Conservation (phyloP, 2,797 vertebrate species). For the Xiphorhynchus erythropygius region DNA sequence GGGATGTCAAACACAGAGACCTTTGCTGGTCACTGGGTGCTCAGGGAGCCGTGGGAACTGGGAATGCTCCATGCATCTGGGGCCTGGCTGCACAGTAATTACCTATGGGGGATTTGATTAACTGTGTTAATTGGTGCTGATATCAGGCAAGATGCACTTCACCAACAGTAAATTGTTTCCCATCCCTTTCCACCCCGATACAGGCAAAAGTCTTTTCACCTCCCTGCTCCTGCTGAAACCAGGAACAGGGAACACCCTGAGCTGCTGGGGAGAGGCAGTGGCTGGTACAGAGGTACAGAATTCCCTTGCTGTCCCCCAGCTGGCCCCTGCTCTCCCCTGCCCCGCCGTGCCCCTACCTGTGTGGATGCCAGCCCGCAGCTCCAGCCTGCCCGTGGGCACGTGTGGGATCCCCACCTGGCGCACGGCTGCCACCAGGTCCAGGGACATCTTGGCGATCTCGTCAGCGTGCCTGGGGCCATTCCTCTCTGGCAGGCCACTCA, state of each 20-base stretch:
- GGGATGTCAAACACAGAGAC: not conserved
- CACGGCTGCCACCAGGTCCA: slow-evolving; percentile 89
- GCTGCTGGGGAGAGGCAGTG: not conserved
- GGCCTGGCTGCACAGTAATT: not conserved
- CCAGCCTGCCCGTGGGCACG: slow-evolving; percentile 81
- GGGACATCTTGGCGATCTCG: slow-evolving; percentile 89
- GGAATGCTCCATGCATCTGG: not conserved
- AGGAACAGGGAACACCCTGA: too few species aligned
- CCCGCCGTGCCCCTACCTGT: slow-evolving; percentile 72
- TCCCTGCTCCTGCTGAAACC: not conserved
- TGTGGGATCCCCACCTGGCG: slow-evolving; percentile 87
- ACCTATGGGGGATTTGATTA: not conserved
- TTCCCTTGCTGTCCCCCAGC: not conserved
- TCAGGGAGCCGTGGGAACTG: fast-evolving
- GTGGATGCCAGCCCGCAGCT: slow-evolving; percentile 88
- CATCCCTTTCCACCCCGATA: not conserved
- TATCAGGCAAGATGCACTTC: not conserved
- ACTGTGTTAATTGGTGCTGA: not conserved
- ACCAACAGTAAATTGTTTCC: not conserved
- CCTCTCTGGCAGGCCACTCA: slow-evolving; percentile 87
- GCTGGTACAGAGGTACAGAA: fast-evolving
- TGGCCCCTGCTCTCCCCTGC: not conserved
- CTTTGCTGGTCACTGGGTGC: not conserved
- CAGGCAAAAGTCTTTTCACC: not conserved
- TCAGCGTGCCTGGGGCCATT: slow-evolving; percentile 85